These are phyloP conservation scores for Semaprochilodus insignis DNA, from an alignment of 2,797 vertebrate genomes.

Conservation along the genomic window DNA sequence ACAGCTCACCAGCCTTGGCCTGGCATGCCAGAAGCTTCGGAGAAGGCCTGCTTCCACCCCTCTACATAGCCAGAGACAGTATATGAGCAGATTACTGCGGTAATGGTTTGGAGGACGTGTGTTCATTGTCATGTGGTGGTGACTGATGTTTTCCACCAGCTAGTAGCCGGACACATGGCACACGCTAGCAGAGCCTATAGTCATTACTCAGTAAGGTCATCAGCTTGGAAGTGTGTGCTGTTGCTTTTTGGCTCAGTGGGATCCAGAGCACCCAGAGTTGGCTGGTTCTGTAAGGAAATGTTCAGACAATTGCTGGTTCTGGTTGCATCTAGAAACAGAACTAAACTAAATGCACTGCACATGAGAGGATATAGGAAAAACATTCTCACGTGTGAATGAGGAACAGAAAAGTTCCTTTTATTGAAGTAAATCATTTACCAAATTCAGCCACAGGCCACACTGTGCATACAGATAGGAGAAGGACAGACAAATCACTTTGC, in stretches of 20 bases:
- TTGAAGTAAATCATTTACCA: background rate
- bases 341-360: background rate
- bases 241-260: background rate
- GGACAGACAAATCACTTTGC: background rate
- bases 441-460: background rate
- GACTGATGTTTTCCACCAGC: slow-evolving; percentile 15
- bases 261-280: too few relatives aligned
- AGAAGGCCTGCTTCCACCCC: background rate
- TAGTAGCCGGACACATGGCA: slow-evolving; percentile 20
- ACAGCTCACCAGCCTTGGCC: background rate
- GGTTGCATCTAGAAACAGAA: background rate
- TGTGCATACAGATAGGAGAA: background rate
- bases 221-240: background rate
- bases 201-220: slow-evolving; percentile 15
- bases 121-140: slow-evolving; percentile 8
- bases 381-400: background rate
- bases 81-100: slow-evolving; percentile 13
- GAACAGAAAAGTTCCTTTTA: background rate
- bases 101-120: slow-evolving; percentile 13
- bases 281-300: background rate
- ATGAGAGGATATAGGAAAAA: background rate
- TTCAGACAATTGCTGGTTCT: background rate
- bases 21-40: background rate
- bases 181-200: background rate
- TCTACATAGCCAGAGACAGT: background rate